Base-by-base conservation (phyloP, 2,113 vertebrate genomes). In the Notarius quadriscutis region DNA sequence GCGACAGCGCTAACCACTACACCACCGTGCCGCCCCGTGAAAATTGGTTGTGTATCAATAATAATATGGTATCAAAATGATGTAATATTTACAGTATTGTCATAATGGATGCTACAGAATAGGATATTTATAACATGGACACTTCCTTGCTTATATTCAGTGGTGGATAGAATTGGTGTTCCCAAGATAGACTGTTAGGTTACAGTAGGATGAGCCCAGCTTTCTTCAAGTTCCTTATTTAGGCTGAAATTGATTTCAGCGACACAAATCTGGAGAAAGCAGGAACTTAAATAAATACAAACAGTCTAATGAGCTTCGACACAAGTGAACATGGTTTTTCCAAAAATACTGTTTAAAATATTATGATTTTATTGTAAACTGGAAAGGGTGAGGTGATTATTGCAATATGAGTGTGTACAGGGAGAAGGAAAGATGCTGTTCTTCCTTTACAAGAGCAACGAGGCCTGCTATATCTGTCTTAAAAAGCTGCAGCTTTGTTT, bases 401-500 rank as follows among this genome's bases (percentile, higher is more conserved):
- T 78, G 25, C n/a, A 55, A 7, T 57, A 30, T 55, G 17, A 55
- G 65, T 14, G 57, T 27, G 51, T 4, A 4, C 25, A 27, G 25
- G 6, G n/a, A 80, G 50, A 58, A 80, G 5, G 7, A 58, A 80
- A 20, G 86, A 74, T 57, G 27, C 48, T 22, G 69, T 83, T 80
- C n/a, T 57, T 85, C 9, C 18, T 77, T 60, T 63, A 48, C 57
- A 41, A 30, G 53, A 82, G 14, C 51, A 72, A 20, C 53, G 5
- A n/a, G 30, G 9, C 17, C 5, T 71, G 17, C 41, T 51, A 83
- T 83, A 83, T 75, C 55, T 77, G 80, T 34, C 86, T 53, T 27
- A 30, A 67, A 60, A 71, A 87, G 86, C 86, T 87, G 71, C 71
- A 34, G 67, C 60, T 41, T 67, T 27, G 41, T 55, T 74, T 83